These are phyloP conservation scores for Emydura subglobosa DNA, from an alignment of 2,113 vertebrate species.

Conservation along the genomic window DNA sequence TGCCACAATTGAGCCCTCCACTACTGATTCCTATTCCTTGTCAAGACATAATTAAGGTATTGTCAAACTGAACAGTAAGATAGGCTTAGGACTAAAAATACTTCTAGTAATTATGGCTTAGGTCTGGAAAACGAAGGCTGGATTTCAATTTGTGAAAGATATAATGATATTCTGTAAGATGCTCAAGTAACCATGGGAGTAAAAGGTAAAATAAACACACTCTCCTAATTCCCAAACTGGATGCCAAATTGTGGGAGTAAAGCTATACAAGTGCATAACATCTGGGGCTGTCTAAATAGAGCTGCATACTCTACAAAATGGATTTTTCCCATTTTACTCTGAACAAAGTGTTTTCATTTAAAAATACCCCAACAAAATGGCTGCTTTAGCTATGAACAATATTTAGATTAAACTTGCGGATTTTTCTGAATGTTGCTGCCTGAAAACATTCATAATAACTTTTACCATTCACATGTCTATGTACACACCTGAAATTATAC, in stretches of 20 bases:
- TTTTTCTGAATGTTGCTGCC: neutral
- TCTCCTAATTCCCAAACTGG: constrained; percentile 5
- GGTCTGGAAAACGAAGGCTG: neutral
- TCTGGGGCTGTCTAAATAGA: neutral
- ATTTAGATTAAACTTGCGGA: neutral
- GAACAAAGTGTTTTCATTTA: neutral
- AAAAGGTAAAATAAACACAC: constrained; percentile 47
- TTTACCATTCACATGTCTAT: neutral
- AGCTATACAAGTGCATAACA: neutral
- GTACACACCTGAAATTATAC: neutral
- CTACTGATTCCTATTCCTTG: constrained; percentile 56
- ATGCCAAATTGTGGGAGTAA: neutral
- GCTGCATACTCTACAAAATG: neutral
- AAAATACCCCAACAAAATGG: neutral
- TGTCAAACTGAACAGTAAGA: constrained; percentile 66
- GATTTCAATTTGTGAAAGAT: constrained; percentile 58
- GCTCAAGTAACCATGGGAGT: constrained; percentile 7
- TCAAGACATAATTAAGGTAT: constrained; percentile 73
- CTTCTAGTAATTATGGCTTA: constrained; percentile 73
- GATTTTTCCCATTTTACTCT: neutral
- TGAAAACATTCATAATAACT: neutral
- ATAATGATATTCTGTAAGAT: constrained; percentile 53
- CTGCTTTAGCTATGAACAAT: neutral
- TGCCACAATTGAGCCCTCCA: neutral
- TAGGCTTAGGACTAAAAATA: constrained; percentile 79